Percentiles rank a stretch among this genome's conserved stretches.
phyloP scores from a whole-genome alignment of 2,888 invertebrate species.

The Endotricha flammealis region DNA sequence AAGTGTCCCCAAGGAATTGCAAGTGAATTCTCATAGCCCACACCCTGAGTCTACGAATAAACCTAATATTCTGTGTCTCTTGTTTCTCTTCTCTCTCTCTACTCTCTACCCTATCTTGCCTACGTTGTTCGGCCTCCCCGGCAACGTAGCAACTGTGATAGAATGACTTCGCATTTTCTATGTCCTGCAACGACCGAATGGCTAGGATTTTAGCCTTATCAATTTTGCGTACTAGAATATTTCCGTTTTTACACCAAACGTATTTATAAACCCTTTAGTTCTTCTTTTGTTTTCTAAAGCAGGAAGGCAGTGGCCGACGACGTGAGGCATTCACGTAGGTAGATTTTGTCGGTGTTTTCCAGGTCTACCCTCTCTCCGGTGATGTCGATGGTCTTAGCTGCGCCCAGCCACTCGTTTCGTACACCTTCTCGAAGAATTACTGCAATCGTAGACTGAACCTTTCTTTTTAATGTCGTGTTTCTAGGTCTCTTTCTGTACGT shows the following conservation, averaged over 20 bases:
- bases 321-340: constrained; percentile 11
- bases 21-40: no score
- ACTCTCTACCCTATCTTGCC: no score
- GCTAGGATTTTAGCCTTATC: background rate
- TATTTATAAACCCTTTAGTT: constrained; percentile 1
- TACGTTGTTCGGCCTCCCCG: no score
- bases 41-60: no score
- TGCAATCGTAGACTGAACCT: background rate
- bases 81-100: no score
- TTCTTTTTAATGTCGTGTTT: background rate
- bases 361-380: background rate
- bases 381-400: constrained; percentile 5
- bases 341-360: constrained; percentile 3
- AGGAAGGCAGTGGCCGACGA: constrained; percentile 12
- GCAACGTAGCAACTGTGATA: no score
- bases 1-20: no score
- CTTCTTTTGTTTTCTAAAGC: constrained; percentile 11
- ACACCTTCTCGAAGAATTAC: background rate
- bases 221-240: background rate
- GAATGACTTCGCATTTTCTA: background rate
- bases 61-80: no score
- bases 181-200: constrained; percentile 1
- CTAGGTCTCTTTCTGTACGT: background rate
- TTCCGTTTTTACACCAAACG: background rate
- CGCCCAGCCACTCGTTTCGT: constrained; percentile 7